Base-by-base conservation (phyloP, 2,888 invertebrate genomes). In the Drosophila phalerata region DNA sequence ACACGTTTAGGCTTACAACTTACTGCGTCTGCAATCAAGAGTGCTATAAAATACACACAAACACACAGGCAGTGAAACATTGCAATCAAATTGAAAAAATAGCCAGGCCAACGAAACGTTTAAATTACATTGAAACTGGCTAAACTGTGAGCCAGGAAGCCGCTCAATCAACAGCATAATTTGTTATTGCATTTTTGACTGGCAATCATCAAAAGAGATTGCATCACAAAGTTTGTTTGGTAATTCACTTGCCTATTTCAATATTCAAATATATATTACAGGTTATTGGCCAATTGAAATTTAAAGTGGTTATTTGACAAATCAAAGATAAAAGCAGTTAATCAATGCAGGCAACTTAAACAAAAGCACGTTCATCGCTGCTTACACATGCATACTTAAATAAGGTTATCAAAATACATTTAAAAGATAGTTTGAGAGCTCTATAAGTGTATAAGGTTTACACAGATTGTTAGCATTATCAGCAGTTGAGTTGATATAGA, bases 91-190 rank as follows among this genome's bases (percentile, higher is more conserved):
- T 69, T 68, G 60, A 74, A 77, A 71, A 77, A 82, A 62, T 51
- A 49, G 57, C 37, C 57, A 55, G 52, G 40, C 30, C 37, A 51
- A 60, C 65, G 61, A 79, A 82, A 75, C 56, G 58, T 38, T 53
- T n/a, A 85, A 80, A 82, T 71, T 63, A 61, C 72, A 62, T 37
- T 60, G 70, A 61, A 70, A 64, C 38, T 60, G 70, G 64, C 79
- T 71, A 80, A 88, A 65, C 70, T 78, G 64, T 69, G 40, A 55
- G 81, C 64, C 88, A 84, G 84, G 87, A 84, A 84, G 84, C 68
- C 15, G 47, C 75, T 62, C 63, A 57, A 64, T 55, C 68, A 55
- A 64, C 73, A 55, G 55, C 66, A 77, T 69, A 77, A 67, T 60
- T 78, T 64, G 64, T 64, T 67, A 72, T 68, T 66, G 85, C 78